Evolutionary conservation across 1,140 invertebrate genomes (phyloP), one percentile per base, ranked within the genome.

Genomic region (Myzus persicae): DNA sequence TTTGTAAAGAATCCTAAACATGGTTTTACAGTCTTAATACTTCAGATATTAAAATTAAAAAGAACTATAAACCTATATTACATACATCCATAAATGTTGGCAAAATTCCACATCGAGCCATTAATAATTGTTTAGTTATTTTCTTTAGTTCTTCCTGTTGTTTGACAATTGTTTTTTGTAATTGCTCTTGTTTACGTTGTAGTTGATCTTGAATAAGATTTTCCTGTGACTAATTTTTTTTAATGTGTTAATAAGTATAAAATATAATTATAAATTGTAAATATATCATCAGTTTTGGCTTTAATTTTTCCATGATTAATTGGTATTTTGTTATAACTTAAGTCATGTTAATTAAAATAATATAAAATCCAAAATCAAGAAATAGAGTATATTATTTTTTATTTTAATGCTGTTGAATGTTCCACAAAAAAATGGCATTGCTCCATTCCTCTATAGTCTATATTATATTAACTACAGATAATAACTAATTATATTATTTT

Each of bases 111-210:
- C 98, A 97, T 95, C 97, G 96, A 1, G 98, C 97, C 94, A 98
- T 96, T n/a, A 98, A 95, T 46, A 98, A 95, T 94, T 98, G 98
- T 94, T 98, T 97, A 40, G 97, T 98, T 7, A 98, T 97, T 94
- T 97, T 96, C 82, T 97, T 96, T 94, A 98, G 95, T 95, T 98
- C 98, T 94, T 98, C 97, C 94, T 98, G 98, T 94, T 98, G 98
- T 94, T 97, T 96, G 46, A 97, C 96, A 93, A 98, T 98, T 94
- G 98, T 96, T 94, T 98, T 97, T 94, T 98, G 97, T 51, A 98
- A 95, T 95, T 98, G 97, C 94, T 97, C 97, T 94, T 98, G 98
- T 94, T 98, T 98, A 6, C 97, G 96, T 94, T 98, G 97, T 94
- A 98, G 95, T 95, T 98, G 97, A 94, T 97, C 97, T 95, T 97